Evolutionary conservation across 2,888 invertebrate genomes (phyloP), one percentile per base, ranked within the genome.

Genomic region (Acrobasis consociella): DNA sequence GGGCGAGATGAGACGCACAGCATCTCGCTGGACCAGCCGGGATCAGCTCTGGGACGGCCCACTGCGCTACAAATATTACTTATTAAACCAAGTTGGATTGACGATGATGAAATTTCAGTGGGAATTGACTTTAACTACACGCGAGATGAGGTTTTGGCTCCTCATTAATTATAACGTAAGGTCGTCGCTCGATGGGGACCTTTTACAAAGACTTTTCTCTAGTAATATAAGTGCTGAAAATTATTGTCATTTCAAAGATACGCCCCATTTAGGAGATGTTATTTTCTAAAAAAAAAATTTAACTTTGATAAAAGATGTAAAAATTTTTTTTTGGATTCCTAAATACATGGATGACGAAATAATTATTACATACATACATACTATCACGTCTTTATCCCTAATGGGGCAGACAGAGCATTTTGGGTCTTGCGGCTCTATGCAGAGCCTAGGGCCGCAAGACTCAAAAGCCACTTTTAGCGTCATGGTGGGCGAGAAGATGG

Each of bases 81-180:
- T 91, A 90, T 89, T 90, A 88, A 89, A 84, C 85, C 77, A 82
- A 85, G 83, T 87, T 86, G 84, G 86, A 89, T 86, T 90, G 91
- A 90, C 91, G 90, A 92, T 92, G 91, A 91, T 90, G 91, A 86
- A 91, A 91, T 91, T 91, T 91, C 91, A 85, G 78, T 89, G 91
- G 91, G 91, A 91, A 88, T 92, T 89, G 88, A 87, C 88, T 89
- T 82, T 83, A 86, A 86, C 85, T 87, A 85, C 81, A 80, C 79
- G 74, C 72, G 81, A 85, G 85, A 89, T 88, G 86, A 85, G 85
- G 85, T 87, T 89, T 85, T 85, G 83, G 83, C 80, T 79, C 71
- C 72, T 82, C 82, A 85, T 90, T 85, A 86, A 86, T 86, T 85
- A 87, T 86, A 75, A 68, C 69, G 75, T 68, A 74, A 77, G 70